Evolutionary conservation across 2,797 vertebrate species (phyloP), one percentile per base, ranked within the genome.

Genomic region (Lagorchestes hirsutus): DNA sequence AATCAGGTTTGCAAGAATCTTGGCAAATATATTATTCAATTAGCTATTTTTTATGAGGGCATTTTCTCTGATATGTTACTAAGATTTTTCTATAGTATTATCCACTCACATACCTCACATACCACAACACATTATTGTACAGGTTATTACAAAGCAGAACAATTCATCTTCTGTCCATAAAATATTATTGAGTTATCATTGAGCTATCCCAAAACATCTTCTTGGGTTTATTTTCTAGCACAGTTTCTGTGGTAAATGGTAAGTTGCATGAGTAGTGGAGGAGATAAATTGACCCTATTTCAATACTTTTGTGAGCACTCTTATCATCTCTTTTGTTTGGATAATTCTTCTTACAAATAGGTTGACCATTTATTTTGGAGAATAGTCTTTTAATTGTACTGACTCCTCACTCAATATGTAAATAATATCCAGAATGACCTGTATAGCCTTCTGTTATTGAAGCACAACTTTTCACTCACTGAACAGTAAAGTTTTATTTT

Each of bases 251-350:
- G 67, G 18, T 8, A 74, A 82, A 24, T 82, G 22, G n/a, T 82
- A 82, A 82, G 46, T 46, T 46, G 34, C 1, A 24, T 46, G 18
- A 18, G 67, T 40, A 46, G 50, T 5, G 2, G 9, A 18, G 0
- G 0, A 82, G n/a, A 29, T 74, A 95, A 62, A 1, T 67, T 93
- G 91, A 92, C 18, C 52, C 28, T 50, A 82, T 28, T 92, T 14
- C 24, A 59, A 10, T 62, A 0, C 0, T 28, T 93, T 82, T 3
- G 28, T 0, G 0, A 0, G 10, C 0, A 54, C 9, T 0, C 31
- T 18, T 13, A 0, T 14, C 16, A 0, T 18, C 5, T 90, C 5
- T 13, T 34, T 54, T 10, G 0, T 93, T 96, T 67, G 55, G 2
- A 46, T 3, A 5, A 67, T 34, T 54, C 16, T 95, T 90, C 46